Base-by-base conservation (phyloP, 1,140 invertebrate genomes). In the Thaumatotibia leucotreta region DNA sequence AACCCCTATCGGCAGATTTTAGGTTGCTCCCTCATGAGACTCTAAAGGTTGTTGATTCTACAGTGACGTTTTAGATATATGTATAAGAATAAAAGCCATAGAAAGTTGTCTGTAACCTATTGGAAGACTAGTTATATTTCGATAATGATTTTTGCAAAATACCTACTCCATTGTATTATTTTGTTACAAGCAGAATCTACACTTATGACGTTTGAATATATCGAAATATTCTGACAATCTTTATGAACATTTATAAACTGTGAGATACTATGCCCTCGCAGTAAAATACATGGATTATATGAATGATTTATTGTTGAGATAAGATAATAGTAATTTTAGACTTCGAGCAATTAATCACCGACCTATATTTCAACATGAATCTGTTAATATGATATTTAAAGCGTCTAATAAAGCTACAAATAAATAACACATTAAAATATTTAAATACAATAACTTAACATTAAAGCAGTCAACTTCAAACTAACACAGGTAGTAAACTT, bases 401-500 rank as follows among this genome's bases (percentile, higher is more conserved):
- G 85, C 85, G 76, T 82, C 71, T 70, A 73, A 85, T 86, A 87
- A 88, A 88, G 85, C 86, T 88, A 91, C 83, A 91, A 89, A 89
- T 91, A 89, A 91, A 89, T 89, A 91, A 89, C 88, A 84, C 80
- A 76, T 88, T 89, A 89, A 85, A 89, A 91, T 89, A 89, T 91
- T 82, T 84, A 83, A 89, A 86, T 85, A 88, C 83, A 86, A 88
- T 86, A 91, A 91, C 84, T 88, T 88, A 90, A 91, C 86, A 83
- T 87, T 83, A 84, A 62, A 86, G 86, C 84, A 83, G 79, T 87
- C 82, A 88, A 89, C 86, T 82, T 84, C 69, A 70, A 83, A 89
- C 81, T 77, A 82, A 85, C 81, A 77, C 67, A 74, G 72, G 70
- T 67, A 67, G 39, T 11, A 27, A 45, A 24, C 20, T 52, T 63